Percentiles rank a stretch among this genome's conserved stretches.
phyloP scores from a whole-genome alignment of 1,140 invertebrate species.

The Danaus plexippus region DNA sequence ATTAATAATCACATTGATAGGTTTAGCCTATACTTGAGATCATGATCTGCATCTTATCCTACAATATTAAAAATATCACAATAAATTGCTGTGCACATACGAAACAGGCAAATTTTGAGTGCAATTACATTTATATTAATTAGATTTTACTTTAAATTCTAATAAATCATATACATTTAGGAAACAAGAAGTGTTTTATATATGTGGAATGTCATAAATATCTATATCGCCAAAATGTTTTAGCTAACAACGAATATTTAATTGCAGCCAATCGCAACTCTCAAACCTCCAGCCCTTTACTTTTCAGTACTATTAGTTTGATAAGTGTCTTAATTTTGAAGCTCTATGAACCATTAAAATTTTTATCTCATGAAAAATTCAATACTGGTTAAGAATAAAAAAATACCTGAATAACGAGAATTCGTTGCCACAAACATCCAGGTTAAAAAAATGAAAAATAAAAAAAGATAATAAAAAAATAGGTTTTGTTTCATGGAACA shows the following conservation, averaged over 20 bases:
- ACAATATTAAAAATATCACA: slow-evolving; percentile 72
- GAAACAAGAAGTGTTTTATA: slow-evolving; percentile 26
- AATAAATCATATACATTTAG: slow-evolving; percentile 50
- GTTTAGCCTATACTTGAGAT: slow-evolving; percentile 59
- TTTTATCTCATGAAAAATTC: too few relatives aligned
- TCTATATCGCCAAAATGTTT: slow-evolving; percentile 18
- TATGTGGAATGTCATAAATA: slow-evolving; percentile 3
- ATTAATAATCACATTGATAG: slow-evolving; percentile 60
- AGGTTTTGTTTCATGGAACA: too few relatives aligned
- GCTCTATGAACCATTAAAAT: too few relatives aligned
- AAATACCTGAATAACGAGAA: neutral
- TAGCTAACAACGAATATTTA: slow-evolving; percentile 4
- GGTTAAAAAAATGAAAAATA: neutral
- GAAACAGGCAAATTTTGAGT: slow-evolving; percentile 71
- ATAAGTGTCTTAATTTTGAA: too few relatives aligned
- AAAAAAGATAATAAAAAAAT: neutral
- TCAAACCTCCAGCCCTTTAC: too few relatives aligned
- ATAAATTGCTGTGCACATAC: slow-evolving; percentile 71
- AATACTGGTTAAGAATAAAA: too few relatives aligned
- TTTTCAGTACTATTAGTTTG: too few relatives aligned
- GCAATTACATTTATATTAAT: slow-evolving; percentile 66
- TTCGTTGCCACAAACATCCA: slow-evolving; percentile 6
- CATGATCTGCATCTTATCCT: slow-evolving; percentile 66
- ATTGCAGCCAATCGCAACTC: neutral
- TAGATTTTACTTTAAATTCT: slow-evolving; percentile 46